These are phyloP conservation scores for Luperina testacea DNA, from an alignment of 2,888 invertebrate genomes.

Conservation along the genomic window DNA sequence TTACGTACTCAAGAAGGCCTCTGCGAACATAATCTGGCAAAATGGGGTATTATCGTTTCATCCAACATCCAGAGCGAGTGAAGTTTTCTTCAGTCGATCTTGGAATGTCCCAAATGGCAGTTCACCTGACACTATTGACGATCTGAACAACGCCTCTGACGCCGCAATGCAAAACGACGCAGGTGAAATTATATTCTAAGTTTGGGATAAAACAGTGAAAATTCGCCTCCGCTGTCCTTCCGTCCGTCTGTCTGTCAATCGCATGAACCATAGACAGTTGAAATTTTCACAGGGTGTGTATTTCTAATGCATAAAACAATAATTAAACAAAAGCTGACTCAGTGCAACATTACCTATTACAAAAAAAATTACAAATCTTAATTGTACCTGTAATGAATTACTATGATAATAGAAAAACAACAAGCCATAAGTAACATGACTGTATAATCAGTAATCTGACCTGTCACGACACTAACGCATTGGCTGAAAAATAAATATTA, in stretches of 20 bases:
- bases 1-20: neutral
- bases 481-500: conserved; percentile 86
- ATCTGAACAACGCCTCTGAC: neutral
- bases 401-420: conserved; percentile 66
- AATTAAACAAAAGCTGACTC: conserved; percentile 1
- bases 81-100: neutral
- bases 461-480: conserved; percentile 82
- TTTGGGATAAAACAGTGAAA: neutral
- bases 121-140: neutral
- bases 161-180: too few species aligned
- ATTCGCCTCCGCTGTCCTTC: too few species aligned
- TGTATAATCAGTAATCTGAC: conserved; percentile 84
- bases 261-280: too few species aligned
- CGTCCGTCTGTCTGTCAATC: too few species aligned
- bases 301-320: neutral
- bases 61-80: neutral
- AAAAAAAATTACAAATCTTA: neutral
- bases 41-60: neutral
- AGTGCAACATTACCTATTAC: conserved; percentile 42
- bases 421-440: conserved; percentile 81
- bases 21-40: neutral
- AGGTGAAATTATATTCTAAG: neutral
- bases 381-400: neutral
- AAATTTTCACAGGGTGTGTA: neutral
- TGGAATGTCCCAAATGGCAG: neutral